Evolutionary conservation across 2,113 vertebrate species (phyloP).

Genomic region (Benitochromis conjunctus): DNA sequence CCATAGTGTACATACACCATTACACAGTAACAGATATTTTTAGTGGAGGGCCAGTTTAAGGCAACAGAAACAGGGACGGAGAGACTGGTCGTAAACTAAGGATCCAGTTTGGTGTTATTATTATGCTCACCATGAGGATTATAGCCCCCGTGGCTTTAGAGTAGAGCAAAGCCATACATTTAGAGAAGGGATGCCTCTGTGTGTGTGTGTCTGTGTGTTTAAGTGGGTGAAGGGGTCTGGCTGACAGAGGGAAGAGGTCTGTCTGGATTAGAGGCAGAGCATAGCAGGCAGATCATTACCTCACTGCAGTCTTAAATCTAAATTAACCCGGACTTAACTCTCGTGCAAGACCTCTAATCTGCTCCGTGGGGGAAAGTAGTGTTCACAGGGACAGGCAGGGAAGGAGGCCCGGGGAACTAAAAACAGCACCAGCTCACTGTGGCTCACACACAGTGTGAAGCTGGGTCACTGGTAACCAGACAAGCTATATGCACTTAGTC

Average conservation of each 20-base stretch:
- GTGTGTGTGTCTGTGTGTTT: constrained; percentile 1
- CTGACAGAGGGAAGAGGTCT: constrained; percentile 35
- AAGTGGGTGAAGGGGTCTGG: constrained; percentile 27
- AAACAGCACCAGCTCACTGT: constrained; percentile 46
- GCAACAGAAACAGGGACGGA: background rate
- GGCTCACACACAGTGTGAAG: constrained; percentile 20
- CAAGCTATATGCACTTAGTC: background rate
- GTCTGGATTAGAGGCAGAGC: constrained; percentile 65
- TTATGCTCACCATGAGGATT: constrained; percentile 16
- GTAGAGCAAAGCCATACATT: background rate
- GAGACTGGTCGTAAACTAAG: background rate
- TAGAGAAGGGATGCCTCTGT: background rate
- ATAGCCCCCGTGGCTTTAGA: background rate
- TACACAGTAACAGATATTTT: constrained; percentile 22
- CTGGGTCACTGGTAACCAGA: constrained; percentile 8
- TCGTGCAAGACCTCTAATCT: constrained; percentile 68
- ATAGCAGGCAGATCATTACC: constrained; percentile 68
- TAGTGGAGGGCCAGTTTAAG: background rate
- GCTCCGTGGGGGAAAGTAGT: constrained; percentile 62
- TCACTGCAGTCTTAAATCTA: constrained; percentile 70
- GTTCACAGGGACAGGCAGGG: constrained; percentile 19
- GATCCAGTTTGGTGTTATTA: constrained; percentile 31
- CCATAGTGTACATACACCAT: constrained; percentile 25
- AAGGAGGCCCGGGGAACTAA: constrained; percentile 40
- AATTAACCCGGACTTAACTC: constrained; percentile 70